Evolutionary conservation across 2,797 vertebrate species (phyloP).

Genomic region (Salarias fasciatus): DNA sequence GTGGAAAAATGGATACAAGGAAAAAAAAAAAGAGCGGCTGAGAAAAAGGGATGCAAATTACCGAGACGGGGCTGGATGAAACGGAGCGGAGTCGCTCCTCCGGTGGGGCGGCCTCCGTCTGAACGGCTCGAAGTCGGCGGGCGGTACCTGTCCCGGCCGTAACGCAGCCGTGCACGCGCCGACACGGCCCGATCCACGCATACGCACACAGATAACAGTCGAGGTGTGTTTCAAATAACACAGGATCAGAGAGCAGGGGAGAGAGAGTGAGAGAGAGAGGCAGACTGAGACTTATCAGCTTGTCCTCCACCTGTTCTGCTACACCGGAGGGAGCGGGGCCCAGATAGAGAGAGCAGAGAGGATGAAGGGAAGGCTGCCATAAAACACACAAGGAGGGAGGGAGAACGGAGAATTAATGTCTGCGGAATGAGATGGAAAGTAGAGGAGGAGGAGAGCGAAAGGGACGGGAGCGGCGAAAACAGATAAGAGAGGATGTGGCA

Average conservation of each 20-base stretch:
- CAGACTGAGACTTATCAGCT: constrained; percentile 63
- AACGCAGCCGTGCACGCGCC: constrained; percentile 37
- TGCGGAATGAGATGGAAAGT: constrained; percentile 20
- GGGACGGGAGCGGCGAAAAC: constrained; percentile 12
- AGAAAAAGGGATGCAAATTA: constrained; percentile 68
- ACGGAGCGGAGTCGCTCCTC: constrained; percentile 64
- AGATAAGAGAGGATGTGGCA: constrained; percentile 41
- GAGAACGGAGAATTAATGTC: constrained; percentile 16
- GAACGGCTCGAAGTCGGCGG: constrained; percentile 56
- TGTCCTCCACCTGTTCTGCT: constrained; percentile 57
- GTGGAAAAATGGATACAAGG: neutral
- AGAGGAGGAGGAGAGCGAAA: constrained; percentile 4
- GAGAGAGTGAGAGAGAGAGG: constrained; percentile 43
- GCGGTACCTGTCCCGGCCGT: constrained; percentile 27
- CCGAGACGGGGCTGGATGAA: constrained; percentile 57
- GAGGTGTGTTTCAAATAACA: constrained; percentile 42
- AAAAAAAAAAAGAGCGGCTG: constrained; percentile 27
- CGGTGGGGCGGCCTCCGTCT: constrained; percentile 49
- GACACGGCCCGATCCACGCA: constrained; percentile 31
- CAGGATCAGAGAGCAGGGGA: constrained; percentile 50
- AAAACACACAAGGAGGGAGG: neutral
- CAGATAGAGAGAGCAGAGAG: constrained; percentile 20
- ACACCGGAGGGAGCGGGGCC: constrained; percentile 39
- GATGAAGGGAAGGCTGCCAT: constrained; percentile 24
- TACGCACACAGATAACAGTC: constrained; percentile 37